Percentiles rank a stretch among this genome's conserved stretches.
These are phyloP conservation scores for Microcebus jonahi DNA, from an alignment of 2,113 vertebrate genomes.

Conservation along the genomic window DNA sequence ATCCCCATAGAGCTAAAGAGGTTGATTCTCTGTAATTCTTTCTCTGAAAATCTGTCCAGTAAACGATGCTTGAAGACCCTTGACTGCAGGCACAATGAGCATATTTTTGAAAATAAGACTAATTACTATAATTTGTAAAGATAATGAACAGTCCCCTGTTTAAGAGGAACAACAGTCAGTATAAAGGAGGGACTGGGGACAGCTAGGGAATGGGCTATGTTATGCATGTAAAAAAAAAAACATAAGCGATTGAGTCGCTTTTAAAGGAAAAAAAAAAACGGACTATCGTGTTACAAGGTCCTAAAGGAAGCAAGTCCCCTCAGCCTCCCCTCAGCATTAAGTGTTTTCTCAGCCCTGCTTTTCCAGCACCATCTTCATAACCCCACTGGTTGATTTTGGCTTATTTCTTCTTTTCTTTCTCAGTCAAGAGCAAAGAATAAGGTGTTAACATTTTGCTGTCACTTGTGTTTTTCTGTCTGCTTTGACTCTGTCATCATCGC, in stretches of 20 bases:
- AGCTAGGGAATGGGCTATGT: background rate
- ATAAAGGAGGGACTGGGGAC: background rate
- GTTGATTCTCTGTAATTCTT: background rate
- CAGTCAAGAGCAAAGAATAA: background rate
- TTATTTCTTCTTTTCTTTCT: background rate
- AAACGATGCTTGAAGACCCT: background rate
- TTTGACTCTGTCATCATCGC: background rate
- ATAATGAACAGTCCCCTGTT: background rate
- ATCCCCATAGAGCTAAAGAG: background rate
- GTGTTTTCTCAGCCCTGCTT: background rate
- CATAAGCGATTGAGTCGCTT: background rate
- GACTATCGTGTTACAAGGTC: background rate
- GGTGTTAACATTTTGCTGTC: background rate
- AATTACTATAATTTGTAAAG: background rate
- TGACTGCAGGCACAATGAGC: background rate
- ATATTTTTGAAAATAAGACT: background rate
- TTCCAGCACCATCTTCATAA: background rate
- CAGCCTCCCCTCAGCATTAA: background rate
- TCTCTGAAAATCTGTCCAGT: background rate
- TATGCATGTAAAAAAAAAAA: background rate
- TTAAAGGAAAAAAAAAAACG: background rate
- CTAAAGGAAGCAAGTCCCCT: background rate
- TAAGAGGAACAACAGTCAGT: background rate
- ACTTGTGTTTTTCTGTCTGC: background rate
- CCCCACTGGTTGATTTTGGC: background rate